Conservation (phyloP, 2,797 vertebrate species). For the Danio jaintianensis region DNA sequence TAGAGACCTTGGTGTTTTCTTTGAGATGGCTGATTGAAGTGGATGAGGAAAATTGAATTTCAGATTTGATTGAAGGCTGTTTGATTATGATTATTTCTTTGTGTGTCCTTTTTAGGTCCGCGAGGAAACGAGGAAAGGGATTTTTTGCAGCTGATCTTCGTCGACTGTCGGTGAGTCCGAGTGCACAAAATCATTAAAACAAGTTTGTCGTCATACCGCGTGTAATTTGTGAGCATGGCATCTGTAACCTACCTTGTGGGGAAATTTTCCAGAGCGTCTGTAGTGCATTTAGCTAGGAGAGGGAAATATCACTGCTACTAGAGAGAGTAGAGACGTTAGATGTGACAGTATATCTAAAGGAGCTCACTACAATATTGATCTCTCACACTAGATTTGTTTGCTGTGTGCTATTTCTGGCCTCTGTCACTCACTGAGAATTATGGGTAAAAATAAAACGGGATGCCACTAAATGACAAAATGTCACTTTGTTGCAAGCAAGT, state of each 20-base stretch:
- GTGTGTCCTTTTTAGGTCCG: conserved; percentile 75
- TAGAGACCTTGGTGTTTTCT: conserved; percentile 59
- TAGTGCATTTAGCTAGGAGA: conserved; percentile 47
- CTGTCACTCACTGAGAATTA: conserved; percentile 55
- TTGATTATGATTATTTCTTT: conserved; percentile 66
- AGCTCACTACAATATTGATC: conserved; percentile 60
- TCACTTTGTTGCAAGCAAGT: conserved; percentile 27
- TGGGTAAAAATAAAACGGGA: conserved; percentile 40
- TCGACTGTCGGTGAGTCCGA: conserved; percentile 73
- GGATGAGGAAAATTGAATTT: conserved; percentile 43
- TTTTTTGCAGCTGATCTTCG: conserved; percentile 56
- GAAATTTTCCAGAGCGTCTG: conserved; percentile 16
- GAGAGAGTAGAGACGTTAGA: conserved; percentile 26
- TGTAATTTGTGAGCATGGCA: conserved; percentile 30
- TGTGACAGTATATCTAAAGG: conserved; percentile 54
- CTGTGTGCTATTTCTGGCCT: conserved; percentile 50
- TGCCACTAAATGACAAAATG: conserved; percentile 35
- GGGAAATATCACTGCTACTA: conserved; percentile 33
- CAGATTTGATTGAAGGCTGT: conserved; percentile 56
- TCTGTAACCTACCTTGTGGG: conserved; percentile 25
- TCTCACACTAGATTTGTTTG: conserved; percentile 55
- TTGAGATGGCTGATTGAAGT: conserved; percentile 60
- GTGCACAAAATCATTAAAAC: conserved; percentile 20
- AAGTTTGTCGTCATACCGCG: conserved; percentile 24
- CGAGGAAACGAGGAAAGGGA: conserved; percentile 62